These are phyloP conservation scores for Melanotaenia trifasciata DNA, from an alignment of 2,797 vertebrate genomes.

Conservation along the genomic window DNA sequence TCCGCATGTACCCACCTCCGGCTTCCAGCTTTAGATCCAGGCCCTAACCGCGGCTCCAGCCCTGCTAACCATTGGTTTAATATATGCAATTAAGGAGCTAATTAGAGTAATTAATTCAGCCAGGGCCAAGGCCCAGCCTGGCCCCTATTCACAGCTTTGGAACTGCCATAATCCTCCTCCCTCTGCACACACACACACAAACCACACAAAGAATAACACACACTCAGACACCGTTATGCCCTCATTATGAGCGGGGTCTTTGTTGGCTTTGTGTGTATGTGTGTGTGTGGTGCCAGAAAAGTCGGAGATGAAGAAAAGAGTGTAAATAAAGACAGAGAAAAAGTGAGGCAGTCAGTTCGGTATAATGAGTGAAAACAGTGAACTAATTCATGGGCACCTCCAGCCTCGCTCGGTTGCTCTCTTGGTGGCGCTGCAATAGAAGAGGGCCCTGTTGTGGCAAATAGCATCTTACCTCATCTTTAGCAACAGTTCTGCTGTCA, in stretches of 20 bases:
- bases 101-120: slow-evolving; percentile 88
- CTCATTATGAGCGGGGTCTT: slow-evolving; percentile 78
- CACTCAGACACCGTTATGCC: slow-evolving; percentile 66
- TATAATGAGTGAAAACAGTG: slow-evolving; percentile 79
- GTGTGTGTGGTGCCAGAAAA: slow-evolving; percentile 71
- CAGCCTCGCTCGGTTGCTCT: slow-evolving; percentile 62
- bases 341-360: slow-evolving; percentile 68
- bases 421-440: slow-evolving; percentile 61
- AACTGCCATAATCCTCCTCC: slow-evolving; percentile 81
- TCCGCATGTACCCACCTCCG: slow-evolving; percentile 40
- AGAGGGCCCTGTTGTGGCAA: slow-evolving; percentile 49
- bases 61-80: slow-evolving; percentile 81
- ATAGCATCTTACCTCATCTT: slow-evolving; percentile 59
- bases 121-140: slow-evolving; percentile 77
- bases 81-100: slow-evolving; percentile 87
- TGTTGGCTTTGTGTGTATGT: slow-evolving; percentile 57
- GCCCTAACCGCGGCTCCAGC: slow-evolving; percentile 58
- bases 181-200: slow-evolving; percentile 49
- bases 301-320: slow-evolving; percentile 73
- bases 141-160: slow-evolving; percentile 82
- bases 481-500: slow-evolving; percentile 41
- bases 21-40: slow-evolving; percentile 59
- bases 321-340: slow-evolving; percentile 74
- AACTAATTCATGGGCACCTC: slow-evolving; percentile 76
- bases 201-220: slow-evolving; percentile 65